phyloP scores from a whole-genome alignment of 2,797 vertebrate genomes.

The Epinephelus coioides region DNA sequence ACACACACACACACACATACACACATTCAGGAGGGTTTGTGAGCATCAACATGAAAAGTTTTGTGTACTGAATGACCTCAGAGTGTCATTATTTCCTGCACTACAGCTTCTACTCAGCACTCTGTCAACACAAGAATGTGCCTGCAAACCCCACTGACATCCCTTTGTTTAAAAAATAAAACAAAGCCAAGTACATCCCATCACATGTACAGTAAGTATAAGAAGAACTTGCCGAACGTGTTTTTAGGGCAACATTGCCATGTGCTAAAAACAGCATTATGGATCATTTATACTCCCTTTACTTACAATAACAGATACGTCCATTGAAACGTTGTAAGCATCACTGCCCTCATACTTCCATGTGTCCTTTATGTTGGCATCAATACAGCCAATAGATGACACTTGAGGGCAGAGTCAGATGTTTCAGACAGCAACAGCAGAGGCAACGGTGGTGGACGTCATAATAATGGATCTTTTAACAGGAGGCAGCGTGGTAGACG shows the following conservation, averaged over 20 bases:
- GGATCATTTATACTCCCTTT: too few relatives aligned
- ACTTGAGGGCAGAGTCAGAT: too few relatives aligned
- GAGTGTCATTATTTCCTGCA: background rate
- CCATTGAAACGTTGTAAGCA: too few relatives aligned
- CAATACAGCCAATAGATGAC: too few relatives aligned
- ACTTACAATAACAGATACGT: too few relatives aligned
- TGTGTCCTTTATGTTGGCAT: too few relatives aligned
- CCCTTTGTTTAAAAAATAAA: constrained; percentile 1
- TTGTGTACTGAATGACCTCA: constrained; percentile 13
- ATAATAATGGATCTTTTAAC: too few relatives aligned
- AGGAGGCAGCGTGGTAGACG: too few relatives aligned
- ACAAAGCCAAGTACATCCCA: background rate
- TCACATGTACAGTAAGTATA: background rate
- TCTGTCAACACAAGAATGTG: background rate
- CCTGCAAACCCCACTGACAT: background rate
- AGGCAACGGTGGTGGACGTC: too few relatives aligned
- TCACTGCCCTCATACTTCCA: too few relatives aligned
- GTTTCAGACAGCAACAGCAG: too few relatives aligned
- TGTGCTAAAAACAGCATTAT: too few relatives aligned
- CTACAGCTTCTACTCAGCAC: background rate
- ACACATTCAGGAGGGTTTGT: constrained; percentile 1
- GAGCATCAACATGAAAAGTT: constrained; percentile 5
- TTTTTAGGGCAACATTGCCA: background rate
- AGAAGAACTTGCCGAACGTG: background rate
- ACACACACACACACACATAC: background rate